Conservation (phyloP, 2,113 vertebrate species). For the Pteropus alecto region DNA sequence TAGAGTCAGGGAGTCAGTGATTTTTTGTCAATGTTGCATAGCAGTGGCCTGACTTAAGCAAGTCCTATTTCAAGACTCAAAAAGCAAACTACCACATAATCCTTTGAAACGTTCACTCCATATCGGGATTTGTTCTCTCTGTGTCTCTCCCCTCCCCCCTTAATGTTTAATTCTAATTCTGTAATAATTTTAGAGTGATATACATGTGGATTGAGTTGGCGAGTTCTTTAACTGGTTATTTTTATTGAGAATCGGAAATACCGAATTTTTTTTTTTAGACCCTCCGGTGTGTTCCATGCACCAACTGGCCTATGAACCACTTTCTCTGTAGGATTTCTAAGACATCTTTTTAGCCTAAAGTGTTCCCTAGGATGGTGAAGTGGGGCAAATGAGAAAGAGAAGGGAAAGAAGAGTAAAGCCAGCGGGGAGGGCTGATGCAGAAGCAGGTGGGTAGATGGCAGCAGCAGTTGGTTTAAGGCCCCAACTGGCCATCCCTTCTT, state of each 20-base stretch:
- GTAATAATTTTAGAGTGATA: background rate
- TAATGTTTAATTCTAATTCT: constrained; percentile 35
- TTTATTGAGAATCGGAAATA: background rate
- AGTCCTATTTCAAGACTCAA: background rate
- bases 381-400: background rate
- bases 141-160: background rate
- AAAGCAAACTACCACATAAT: background rate
- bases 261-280: background rate
- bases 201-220: background rate
- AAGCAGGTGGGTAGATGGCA: background rate
- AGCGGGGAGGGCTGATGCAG: fast-evolving
- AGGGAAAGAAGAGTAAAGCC: background rate
- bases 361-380: no score
- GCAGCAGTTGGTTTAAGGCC: background rate
- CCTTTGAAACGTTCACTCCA: background rate
- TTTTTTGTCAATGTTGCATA: background rate
- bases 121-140: background rate
- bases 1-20: background rate
- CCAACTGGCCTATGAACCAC: background rate
- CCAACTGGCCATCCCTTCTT: background rate
- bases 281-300: background rate
- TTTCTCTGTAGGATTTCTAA: background rate
- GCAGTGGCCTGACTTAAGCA: background rate
- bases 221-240: background rate
- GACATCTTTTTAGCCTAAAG: background rate